Conservation (phyloP, 2,797 vertebrate genomes). For the Luscinia megarhynchos region DNA sequence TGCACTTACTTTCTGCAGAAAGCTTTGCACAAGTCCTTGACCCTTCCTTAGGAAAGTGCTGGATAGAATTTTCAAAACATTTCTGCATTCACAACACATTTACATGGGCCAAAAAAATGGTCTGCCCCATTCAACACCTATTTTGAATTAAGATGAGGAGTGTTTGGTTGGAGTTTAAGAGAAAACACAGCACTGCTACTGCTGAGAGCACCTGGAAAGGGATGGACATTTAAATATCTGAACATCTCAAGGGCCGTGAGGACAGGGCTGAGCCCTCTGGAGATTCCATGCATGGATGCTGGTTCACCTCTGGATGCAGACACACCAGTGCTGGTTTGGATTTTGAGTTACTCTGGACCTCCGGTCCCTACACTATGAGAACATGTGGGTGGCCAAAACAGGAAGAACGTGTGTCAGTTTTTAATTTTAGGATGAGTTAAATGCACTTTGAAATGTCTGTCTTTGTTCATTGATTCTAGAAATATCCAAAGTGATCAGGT, state of each 20-base stretch:
- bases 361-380: accelerated
- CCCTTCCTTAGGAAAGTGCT: neutral
- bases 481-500: neutral
- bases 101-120: accelerated
- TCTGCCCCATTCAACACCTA: accelerated
- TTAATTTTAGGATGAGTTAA: neutral
- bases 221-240: neutral
- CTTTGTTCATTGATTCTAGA: neutral
- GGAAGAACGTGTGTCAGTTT: accelerated
- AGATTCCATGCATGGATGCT: accelerated
- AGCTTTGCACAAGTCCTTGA: neutral
- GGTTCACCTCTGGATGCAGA: neutral
- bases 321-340: neutral
- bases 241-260: neutral
- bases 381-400: neutral
- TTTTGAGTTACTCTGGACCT: neutral
- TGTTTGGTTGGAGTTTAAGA: accelerated
- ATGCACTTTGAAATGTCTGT: neutral
- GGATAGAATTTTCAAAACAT: accelerated
- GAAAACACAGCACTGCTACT: neutral
- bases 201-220: neutral
- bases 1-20: neutral
- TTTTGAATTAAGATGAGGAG: neutral
- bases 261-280: neutral
- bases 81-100: neutral